Conservation (phyloP, 2,113 vertebrate genomes). For the Glaucomys volans region DNA sequence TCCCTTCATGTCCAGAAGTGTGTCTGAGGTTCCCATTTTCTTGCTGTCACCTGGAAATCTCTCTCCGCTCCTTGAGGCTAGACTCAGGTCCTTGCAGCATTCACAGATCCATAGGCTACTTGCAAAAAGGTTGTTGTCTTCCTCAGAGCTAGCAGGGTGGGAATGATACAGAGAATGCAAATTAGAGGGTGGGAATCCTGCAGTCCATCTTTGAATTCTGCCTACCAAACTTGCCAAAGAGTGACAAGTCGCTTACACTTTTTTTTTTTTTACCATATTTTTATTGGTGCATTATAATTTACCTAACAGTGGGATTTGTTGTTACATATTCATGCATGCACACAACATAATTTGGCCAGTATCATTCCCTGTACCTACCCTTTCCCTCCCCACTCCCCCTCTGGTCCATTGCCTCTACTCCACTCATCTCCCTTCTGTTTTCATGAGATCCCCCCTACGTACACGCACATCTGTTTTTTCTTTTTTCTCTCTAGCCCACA, state of each 20-base stretch:
- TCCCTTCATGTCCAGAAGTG: neutral
- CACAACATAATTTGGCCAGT: no score
- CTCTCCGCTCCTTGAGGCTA: neutral
- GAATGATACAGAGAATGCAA: neutral
- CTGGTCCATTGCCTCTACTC: no score
- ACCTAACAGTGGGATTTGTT: no score
- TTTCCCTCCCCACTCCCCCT: no score
- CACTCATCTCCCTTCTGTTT: no score
- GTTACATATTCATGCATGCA: no score
- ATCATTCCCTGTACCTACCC: no score
- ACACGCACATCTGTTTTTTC: no score
- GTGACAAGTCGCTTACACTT: neutral
- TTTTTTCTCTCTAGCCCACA: no score
- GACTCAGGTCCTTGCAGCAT: neutral
- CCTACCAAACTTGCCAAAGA: neutral
- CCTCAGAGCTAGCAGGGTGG: neutral
- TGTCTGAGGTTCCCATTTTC: neutral
- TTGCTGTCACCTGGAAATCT: neutral
- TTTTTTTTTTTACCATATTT: no score
- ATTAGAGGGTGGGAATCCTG: neutral
- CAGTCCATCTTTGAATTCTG: neutral
- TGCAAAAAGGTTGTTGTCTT: neutral
- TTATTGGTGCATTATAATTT: no score
- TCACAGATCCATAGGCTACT: neutral
- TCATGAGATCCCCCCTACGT: no score